These are phyloP conservation scores for Menidia beryllina DNA, from an alignment of 2,113 vertebrate genomes.

Conservation along the genomic window DNA sequence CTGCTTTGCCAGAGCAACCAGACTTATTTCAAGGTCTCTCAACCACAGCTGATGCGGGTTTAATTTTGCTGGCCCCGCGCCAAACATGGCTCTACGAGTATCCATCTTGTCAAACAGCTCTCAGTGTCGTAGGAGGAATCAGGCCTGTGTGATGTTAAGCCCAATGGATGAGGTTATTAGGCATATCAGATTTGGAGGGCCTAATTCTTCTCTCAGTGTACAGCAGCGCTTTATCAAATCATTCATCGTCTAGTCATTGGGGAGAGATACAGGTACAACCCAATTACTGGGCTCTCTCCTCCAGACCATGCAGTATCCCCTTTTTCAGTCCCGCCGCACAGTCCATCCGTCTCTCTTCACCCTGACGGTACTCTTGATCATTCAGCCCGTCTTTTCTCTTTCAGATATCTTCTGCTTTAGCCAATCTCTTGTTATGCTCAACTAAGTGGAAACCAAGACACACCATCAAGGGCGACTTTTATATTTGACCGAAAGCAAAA, in stretches of 20 bases:
- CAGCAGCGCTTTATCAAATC: slow-evolving; percentile 42
- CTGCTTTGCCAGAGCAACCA: no score
- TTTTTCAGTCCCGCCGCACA: slow-evolving; percentile 31
- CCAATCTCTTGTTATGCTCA: neutral
- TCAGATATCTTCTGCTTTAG: neutral
- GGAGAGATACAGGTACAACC: slow-evolving; percentile 37
- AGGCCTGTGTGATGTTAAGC: slow-evolving; percentile 22
- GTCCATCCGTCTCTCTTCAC: slow-evolving; percentile 12
- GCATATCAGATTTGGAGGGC: slow-evolving; percentile 41
- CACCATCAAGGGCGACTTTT: slow-evolving; percentile 6
- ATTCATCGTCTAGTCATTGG: slow-evolving; percentile 47
- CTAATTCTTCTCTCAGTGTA: slow-evolving; percentile 28
- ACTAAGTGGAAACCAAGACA: slow-evolving; percentile 11
- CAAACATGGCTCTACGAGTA: neutral
- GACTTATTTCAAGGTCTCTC: neutral
- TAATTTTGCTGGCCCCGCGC: slow-evolving; percentile 11
- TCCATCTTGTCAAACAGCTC: slow-evolving; percentile 25
- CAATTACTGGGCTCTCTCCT: slow-evolving; percentile 20
- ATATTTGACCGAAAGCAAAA: slow-evolving; percentile 2
- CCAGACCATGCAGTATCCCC: slow-evolving; percentile 9
- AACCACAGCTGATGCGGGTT: slow-evolving; percentile 10
- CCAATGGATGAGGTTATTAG: slow-evolving; percentile 25
- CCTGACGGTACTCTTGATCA: neutral
- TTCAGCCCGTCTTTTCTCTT: neutral
- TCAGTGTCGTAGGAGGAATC: neutral